Base-by-base conservation (phyloP, 2,113 vertebrate genomes). In the Chloropsis hardwickii region DNA sequence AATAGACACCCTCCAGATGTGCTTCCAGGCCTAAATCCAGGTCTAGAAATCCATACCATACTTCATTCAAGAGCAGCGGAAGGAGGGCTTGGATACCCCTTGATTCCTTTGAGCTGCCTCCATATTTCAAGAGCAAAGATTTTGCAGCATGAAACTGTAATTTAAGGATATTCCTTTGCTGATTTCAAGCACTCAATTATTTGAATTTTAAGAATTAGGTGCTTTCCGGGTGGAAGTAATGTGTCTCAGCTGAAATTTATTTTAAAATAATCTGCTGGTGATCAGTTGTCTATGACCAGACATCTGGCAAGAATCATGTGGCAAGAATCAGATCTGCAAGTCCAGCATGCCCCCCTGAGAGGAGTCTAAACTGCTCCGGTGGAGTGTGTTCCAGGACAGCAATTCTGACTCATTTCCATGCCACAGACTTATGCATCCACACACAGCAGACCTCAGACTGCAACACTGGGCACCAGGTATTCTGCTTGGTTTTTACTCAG, bases 151-250 rank as follows among this genome's bases (percentile, higher is more conserved):
- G 42, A 54, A 90, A 47, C 51, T 80, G 29, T 70, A 86, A 86
- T 86, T 93, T 77, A 69, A 86, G 71, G 33, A 83, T 86, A 88
- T 93, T 70, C 33, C 12, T 93, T 31, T 57, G 77, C 79, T 80
- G 54, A 90, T 57, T 85, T 74, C 66, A 88, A 42, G 23, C 44
- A 78, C 39, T 87, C 57, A 23, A 0, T 92, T 85, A 6, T 80
- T 88, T 81, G 47, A 64, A 44, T 90, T 88, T 90, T 70, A 86
- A 81, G 71, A 93, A 93, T 80, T 94, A 82, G 81, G 18, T 90
- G 72, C 40, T 81, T 35, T 94, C 0, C 1, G 11, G 14, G 50
- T 88, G 19, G 42, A 90, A 94, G 16, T 72, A 51, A 44, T 56
- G 19, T 57, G 31, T 79, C 53, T 87, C 48, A 85, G 61, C 42